phyloP scores from a whole-genome alignment of 2,888 invertebrate genomes.

The Eremobia ochroleuca region DNA sequence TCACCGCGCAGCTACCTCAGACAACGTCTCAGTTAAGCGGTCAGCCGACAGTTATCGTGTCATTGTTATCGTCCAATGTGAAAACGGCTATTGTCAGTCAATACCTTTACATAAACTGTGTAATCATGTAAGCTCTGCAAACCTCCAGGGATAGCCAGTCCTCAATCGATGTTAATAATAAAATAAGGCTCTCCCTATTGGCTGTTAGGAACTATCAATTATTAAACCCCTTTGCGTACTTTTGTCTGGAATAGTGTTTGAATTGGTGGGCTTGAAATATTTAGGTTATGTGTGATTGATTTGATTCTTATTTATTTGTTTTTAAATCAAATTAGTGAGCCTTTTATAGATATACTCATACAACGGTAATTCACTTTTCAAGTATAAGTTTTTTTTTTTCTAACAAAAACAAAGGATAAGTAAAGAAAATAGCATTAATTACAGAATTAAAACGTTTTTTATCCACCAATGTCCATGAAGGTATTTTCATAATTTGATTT shows the following conservation, averaged over 20 bases:
- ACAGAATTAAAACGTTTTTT: neutral
- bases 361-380: neutral
- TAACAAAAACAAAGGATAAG: neutral
- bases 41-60: no score
- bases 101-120: constrained; percentile 47
- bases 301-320: neutral
- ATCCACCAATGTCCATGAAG: neutral
- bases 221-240: constrained; percentile 21
- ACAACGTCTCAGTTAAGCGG: no score
- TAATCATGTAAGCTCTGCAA: constrained; percentile 49
- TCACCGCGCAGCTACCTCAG: no score
- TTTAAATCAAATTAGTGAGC: neutral
- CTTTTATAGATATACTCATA: neutral
- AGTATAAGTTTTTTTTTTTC: neutral
- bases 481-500: neutral
- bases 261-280: neutral
- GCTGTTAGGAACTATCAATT: constrained; percentile 44
- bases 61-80: neutral
- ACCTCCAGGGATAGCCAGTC: constrained; percentile 41
- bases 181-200: constrained; percentile 50
- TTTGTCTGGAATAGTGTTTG: neutral
- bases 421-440: neutral
- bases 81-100: constrained; percentile 36
- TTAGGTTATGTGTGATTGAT: neutral
- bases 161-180: constrained; percentile 65